Evolutionary conservation across 2,888 invertebrate genomes (phyloP).

Genomic region (Azorinus chamasolen): DNA sequence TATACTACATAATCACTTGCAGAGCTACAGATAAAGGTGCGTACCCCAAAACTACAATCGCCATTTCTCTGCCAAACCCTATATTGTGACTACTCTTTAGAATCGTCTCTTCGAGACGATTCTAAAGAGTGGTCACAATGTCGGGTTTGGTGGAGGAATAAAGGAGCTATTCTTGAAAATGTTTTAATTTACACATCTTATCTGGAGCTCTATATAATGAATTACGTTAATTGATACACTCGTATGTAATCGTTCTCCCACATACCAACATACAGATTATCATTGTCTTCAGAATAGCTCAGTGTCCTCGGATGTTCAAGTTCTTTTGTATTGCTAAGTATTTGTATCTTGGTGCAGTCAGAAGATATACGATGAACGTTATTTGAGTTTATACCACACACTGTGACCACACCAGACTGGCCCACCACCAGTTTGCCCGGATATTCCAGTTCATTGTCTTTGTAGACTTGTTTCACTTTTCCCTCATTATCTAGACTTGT

Average conservation of each 20-base stretch:
- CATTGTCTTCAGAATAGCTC: background rate
- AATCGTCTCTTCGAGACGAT: too few species aligned
- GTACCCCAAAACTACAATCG: too few species aligned
- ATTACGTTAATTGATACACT: slow-evolving; percentile 4
- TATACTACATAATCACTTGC: too few species aligned
- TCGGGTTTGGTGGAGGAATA: too few species aligned
- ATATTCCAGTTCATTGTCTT: background rate
- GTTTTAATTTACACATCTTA: too few species aligned
- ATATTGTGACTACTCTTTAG: too few species aligned
- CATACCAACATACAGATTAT: slow-evolving; percentile 1
- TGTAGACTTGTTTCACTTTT: slow-evolving; percentile 1
- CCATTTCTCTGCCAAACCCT: too few species aligned
- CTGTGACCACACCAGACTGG: background rate
- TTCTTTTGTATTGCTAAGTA: background rate
- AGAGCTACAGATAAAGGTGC: too few species aligned
- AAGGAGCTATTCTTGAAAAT: too few species aligned
- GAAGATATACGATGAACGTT: slow-evolving; percentile 2
- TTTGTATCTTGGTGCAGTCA: slow-evolving; percentile 3
- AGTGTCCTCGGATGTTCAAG: background rate
- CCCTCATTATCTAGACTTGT: background rate
- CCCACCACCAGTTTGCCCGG: background rate
- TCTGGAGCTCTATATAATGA: too few species aligned
- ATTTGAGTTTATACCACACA: background rate
- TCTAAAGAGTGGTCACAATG: too few species aligned
- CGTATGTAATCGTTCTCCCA: background rate